phyloP scores from a whole-genome alignment of 2,113 vertebrate species.

The Mixornis gularis region DNA sequence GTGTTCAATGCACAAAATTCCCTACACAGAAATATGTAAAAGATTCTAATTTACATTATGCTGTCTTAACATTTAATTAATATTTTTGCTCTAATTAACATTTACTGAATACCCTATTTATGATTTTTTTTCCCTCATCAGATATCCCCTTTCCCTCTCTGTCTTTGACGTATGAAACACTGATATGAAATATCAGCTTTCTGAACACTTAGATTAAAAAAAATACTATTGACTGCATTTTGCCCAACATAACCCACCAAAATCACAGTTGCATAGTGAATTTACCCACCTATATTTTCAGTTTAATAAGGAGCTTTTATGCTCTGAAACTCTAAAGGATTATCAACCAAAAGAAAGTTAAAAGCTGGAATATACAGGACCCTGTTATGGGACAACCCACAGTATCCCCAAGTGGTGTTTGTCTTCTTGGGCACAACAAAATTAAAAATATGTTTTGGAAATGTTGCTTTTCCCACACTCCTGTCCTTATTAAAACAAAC shows the following conservation, averaged over 20 bases:
- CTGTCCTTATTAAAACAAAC: neutral
- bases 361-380: neutral
- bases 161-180: neutral
- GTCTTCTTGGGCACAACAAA: neutral
- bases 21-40: slow-evolving; percentile 26
- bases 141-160: neutral
- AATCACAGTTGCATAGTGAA: neutral
- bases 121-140: neutral
- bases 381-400: neutral
- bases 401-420: neutral
- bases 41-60: slow-evolving; percentile 11
- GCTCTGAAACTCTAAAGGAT: neutral
- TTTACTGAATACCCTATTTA: neutral
- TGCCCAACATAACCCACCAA: neutral
- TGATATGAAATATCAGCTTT: neutral
- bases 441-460: neutral
- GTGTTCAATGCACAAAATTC: slow-evolving; percentile 38
- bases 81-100: slow-evolving; percentile 46
- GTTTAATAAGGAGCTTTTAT: neutral
- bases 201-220: neutral
- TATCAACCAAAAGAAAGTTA: neutral
- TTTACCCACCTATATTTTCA: neutral
- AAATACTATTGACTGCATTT: neutral
- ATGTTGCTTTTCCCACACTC: neutral
- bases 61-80: slow-evolving; percentile 46